Percentiles rank a stretch among this genome's conserved stretches.
Evolutionary conservation across 2,113 vertebrate genomes (phyloP).

Genomic region (Scomber scombrus): DNA sequence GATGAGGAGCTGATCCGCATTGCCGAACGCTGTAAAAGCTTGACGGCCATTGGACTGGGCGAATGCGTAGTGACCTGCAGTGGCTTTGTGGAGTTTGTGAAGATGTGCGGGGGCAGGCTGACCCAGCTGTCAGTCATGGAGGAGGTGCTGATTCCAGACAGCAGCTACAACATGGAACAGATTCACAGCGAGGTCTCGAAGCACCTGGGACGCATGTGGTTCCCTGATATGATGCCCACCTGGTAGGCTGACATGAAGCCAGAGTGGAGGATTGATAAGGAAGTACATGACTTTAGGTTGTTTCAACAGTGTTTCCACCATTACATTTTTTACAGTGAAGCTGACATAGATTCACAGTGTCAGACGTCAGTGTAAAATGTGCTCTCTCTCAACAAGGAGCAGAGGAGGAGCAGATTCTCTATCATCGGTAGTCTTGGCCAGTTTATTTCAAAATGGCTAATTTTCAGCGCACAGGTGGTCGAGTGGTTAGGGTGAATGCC

Average conservation of each 20-base stretch:
- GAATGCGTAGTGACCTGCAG: conserved; percentile 97
- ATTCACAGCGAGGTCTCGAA: conserved; percentile 97
- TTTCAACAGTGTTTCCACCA: background rate
- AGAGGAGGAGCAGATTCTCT: background rate
- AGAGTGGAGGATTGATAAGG: background rate
- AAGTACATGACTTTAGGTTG: background rate
- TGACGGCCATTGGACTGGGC: conserved; percentile 93
- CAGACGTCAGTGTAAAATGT: background rate
- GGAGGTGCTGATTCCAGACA: conserved; percentile 95
- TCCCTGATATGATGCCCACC: conserved; percentile 97
- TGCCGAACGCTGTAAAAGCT: conserved; percentile 91
- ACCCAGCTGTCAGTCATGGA: conserved; percentile 97
- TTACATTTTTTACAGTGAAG: background rate
- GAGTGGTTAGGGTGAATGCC: no score
- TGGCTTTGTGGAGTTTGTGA: conserved; percentile 96
- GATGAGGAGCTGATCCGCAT: conserved; percentile 96
- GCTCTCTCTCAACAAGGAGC: background rate
- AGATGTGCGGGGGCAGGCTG: conserved; percentile 94
- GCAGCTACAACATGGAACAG: conserved; percentile 94
- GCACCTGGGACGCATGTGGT: conserved; percentile 95
- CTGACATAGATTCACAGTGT: background rate
- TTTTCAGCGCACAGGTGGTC: no score
- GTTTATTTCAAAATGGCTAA: background rate
- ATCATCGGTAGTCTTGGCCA: background rate
- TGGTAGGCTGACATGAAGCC: conserved; percentile 83